These are phyloP conservation scores for Hypsopygia costalis DNA, from an alignment of 2,888 invertebrate genomes.

Conservation along the genomic window DNA sequence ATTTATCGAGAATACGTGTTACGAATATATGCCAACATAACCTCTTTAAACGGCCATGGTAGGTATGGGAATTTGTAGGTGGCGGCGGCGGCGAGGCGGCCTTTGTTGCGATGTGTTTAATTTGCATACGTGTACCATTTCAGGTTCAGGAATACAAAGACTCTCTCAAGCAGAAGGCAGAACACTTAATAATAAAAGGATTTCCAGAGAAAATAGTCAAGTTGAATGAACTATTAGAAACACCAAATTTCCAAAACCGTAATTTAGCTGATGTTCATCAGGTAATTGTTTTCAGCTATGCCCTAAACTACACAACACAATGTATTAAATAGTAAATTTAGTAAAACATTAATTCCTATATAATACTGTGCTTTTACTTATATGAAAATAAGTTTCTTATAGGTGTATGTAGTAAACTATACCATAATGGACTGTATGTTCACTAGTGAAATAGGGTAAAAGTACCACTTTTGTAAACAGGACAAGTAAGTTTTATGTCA, in stretches of 20 bases:
- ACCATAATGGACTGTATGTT: too few relatives aligned
- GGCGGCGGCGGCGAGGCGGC: too few relatives aligned
- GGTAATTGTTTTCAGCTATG: conserved; percentile 58
- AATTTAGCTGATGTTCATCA: conserved; percentile 89
- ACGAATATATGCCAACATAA: conserved; percentile 36
- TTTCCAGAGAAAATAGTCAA: conserved; percentile 97
- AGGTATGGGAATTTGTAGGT: conserved; percentile 9
- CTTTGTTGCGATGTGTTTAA: not conserved
- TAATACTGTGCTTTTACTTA: too few relatives aligned
- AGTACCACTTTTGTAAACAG: too few relatives aligned
- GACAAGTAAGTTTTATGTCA: too few relatives aligned
- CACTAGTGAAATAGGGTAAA: too few relatives aligned
- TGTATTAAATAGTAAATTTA: too few relatives aligned
- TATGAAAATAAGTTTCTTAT: too few relatives aligned
- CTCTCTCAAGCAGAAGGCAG: conserved; percentile 92
- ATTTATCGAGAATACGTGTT: not conserved
- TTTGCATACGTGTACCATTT: not conserved
- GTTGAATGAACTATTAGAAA: conserved; percentile 92
- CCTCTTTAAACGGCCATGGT: conserved; percentile 42
- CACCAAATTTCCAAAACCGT: conserved; percentile 89
- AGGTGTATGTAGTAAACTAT: too few relatives aligned
- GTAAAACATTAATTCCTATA: too few relatives aligned
- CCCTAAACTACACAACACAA: too few relatives aligned
- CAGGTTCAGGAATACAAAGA: conserved; percentile 96
- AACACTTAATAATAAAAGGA: conserved; percentile 91